Conservation (phyloP, 2,113 vertebrate species). For the Rhabdornis inornatus region DNA sequence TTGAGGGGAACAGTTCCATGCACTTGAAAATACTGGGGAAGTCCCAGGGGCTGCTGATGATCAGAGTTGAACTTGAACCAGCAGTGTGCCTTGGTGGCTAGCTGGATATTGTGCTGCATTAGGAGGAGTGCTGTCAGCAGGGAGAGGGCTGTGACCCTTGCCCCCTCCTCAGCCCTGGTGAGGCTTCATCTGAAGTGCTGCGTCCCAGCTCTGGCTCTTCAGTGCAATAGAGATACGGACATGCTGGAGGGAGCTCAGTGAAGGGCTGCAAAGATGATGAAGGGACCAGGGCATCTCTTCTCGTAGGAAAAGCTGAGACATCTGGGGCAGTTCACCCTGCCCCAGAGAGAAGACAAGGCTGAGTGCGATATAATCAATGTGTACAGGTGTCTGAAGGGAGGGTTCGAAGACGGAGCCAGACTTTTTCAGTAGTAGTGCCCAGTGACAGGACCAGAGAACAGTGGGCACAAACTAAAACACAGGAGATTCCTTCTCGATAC, state of each 20-base stretch:
- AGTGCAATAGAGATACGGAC: rapidly evolving
- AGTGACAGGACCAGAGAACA: neutral
- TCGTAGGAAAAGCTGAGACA: neutral
- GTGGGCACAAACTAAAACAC: neutral
- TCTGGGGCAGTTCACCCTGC: neutral
- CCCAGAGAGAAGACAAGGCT: neutral
- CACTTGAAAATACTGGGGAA: rapidly evolving
- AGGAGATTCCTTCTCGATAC: neutral
- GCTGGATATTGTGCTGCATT: neutral
- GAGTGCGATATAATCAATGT: rapidly evolving
- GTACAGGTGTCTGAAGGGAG: neutral
- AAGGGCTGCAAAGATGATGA: rapidly evolving
- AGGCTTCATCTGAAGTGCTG: rapidly evolving
- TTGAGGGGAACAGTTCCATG: rapidly evolving
- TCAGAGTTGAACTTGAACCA: rapidly evolving
- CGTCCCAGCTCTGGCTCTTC: neutral
- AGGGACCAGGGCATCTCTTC: no score
- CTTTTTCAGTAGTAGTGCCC: neutral
- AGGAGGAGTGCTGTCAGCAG: neutral
- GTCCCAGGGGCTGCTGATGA: neutral
- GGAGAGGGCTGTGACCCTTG: neutral
- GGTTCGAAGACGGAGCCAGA: neutral
- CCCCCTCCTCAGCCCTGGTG: neutral
- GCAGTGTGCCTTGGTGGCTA: rapidly evolving
- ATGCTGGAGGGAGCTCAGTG: neutral